Evolutionary conservation across 1,140 invertebrate species (phyloP).

Genomic region (Sinella curviseta): DNA sequence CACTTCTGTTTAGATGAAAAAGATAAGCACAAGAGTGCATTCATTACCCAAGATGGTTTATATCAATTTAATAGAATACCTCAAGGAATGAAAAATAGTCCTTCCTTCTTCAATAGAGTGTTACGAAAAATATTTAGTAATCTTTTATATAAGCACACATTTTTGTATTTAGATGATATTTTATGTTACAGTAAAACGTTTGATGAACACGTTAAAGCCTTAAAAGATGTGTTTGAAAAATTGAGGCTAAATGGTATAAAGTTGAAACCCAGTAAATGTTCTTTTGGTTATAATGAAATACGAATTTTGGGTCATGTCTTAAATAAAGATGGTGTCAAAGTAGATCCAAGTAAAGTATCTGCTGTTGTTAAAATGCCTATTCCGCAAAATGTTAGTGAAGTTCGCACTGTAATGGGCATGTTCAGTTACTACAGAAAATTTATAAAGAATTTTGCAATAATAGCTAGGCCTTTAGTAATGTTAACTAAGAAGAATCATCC

Average conservation of each 20-base stretch:
- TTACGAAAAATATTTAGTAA: conserved; percentile 44
- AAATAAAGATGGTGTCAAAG: conserved; percentile 52
- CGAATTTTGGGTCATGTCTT: conserved; percentile 55
- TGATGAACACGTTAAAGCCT: background rate
- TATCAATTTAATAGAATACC: conserved; percentile 55
- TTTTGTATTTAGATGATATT: conserved; percentile 18
- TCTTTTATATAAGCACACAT: background rate
- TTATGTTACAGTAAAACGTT: background rate
- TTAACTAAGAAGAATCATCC: too few relatives aligned
- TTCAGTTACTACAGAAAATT: conserved; percentile 52
- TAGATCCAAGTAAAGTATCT: conserved; percentile 55
- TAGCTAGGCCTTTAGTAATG: too few relatives aligned
- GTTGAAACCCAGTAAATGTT: conserved; percentile 57
- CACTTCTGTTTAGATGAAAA: conserved; percentile 54
- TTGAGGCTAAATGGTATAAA: conserved; percentile 50
- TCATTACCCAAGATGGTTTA: conserved; percentile 49
- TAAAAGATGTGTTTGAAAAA: background rate
- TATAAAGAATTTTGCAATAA: conserved; percentile 53
- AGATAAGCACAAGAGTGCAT: conserved; percentile 54
- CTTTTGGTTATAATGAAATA: conserved; percentile 56
- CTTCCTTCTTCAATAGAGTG: conserved; percentile 54
- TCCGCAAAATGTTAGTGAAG: conserved; percentile 49
- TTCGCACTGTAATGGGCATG: conserved; percentile 52
- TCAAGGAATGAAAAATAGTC: conserved; percentile 56
- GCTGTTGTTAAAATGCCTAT: conserved; percentile 47